phyloP scores from a whole-genome alignment of 2,888 invertebrate genomes.

The Euzophera pinguis region DNA sequence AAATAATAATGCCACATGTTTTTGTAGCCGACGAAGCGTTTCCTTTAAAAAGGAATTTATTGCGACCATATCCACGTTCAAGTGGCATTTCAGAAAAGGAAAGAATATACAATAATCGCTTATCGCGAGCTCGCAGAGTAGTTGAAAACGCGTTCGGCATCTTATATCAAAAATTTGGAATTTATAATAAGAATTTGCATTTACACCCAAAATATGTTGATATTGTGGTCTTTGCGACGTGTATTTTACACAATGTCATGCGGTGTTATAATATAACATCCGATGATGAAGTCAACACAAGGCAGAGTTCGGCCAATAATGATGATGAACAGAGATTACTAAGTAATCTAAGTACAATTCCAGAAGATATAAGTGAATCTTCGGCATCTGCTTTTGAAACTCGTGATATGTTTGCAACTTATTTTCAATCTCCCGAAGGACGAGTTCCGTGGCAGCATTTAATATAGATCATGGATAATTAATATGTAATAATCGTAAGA shows the following conservation, averaged over 20 bases:
- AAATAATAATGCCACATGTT: slow-evolving; percentile 9
- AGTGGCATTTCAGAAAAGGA: background rate
- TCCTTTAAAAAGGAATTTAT: slow-evolving; percentile 12
- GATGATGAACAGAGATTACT: slow-evolving; percentile 5
- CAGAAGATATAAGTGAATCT: background rate
- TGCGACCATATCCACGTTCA: slow-evolving; percentile 10
- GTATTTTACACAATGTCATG: slow-evolving; percentile 13
- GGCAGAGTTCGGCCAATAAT: slow-evolving; percentile 14
- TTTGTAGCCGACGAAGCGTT: slow-evolving; percentile 14
- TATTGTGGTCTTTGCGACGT: slow-evolving; percentile 13
- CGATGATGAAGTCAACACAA: slow-evolving; percentile 14
- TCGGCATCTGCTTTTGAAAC: slow-evolving; percentile 7
- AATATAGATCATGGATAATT: background rate
- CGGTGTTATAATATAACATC: slow-evolving; percentile 12
- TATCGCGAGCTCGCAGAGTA: background rate
- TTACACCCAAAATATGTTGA: slow-evolving; percentile 13
- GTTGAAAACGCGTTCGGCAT: slow-evolving; percentile 14
- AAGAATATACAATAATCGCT: background rate
- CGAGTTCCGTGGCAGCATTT: slow-evolving; percentile 12
- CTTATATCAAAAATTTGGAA: background rate
- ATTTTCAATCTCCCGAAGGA: slow-evolving; percentile 12
- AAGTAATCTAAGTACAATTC: background rate
- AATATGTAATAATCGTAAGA: slow-evolving; percentile 8
- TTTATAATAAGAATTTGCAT: slow-evolving; percentile 12
- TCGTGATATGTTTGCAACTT: slow-evolving; percentile 10